Evolutionary conservation across 1,140 invertebrate species (phyloP).

Genomic region (Brachystomella parvula): DNA sequence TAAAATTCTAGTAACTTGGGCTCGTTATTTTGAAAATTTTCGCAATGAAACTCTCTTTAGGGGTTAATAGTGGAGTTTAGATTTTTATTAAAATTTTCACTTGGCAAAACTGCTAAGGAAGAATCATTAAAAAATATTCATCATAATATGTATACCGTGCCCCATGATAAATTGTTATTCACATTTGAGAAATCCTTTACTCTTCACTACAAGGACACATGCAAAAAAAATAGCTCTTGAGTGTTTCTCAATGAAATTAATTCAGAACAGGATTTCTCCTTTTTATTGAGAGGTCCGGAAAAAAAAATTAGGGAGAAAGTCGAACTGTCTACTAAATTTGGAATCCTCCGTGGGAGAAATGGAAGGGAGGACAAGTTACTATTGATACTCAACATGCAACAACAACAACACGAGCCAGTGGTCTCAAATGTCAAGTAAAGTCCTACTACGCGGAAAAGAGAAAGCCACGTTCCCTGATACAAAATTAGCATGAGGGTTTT

Average conservation of each 20-base stretch:
- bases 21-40: too few relatives aligned
- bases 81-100: too few relatives aligned
- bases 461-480: conserved; percentile 1
- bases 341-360: too few relatives aligned
- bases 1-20: too few relatives aligned
- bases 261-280: not conserved
- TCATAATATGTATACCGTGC: not conserved
- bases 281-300: too few relatives aligned
- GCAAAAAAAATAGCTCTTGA: not conserved
- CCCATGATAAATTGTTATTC: not conserved
- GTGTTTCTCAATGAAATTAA: not conserved
- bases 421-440: not conserved
- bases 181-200: not conserved
- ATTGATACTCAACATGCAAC: not conserved
- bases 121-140: not conserved
- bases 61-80: too few relatives aligned
- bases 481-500: not conserved
- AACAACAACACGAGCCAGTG: too few relatives aligned
- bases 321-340: not conserved
- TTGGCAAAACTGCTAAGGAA: too few relatives aligned
- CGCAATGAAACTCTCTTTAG: too few relatives aligned
- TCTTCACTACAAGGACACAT: not conserved
- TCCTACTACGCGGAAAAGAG: not conserved
- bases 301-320: not conserved
- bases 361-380: not conserved